Evolutionary conservation across 2,113 vertebrate species (phyloP).

Genomic region (Microcebus jonahi): DNA sequence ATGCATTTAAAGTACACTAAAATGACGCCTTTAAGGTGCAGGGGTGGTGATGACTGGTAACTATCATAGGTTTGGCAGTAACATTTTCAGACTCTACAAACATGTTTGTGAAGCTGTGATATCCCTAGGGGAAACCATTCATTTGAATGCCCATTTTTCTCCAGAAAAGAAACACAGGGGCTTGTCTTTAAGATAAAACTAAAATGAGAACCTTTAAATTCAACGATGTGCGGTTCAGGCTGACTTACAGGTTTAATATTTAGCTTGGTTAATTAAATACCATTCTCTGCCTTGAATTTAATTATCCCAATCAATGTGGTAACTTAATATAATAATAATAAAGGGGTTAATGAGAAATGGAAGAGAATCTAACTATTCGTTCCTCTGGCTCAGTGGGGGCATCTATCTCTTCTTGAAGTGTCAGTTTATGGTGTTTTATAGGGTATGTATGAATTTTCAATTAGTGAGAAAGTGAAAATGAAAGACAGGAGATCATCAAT

Average conservation of each 20-base stretch:
- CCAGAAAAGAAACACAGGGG: background rate
- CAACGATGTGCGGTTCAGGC: slow-evolving; percentile 31
- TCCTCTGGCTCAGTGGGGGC: slow-evolving; percentile 31
- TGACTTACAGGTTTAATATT: slow-evolving; percentile 76
- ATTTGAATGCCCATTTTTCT: slow-evolving; percentile 45
- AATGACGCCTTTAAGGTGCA: background rate
- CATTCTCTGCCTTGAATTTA: slow-evolving; percentile 81
- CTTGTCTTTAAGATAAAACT: slow-evolving; percentile 48
- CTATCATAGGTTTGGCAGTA: background rate
- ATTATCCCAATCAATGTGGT: slow-evolving; percentile 82
- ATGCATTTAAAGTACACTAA: background rate
- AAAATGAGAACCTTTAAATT: slow-evolving; percentile 61
- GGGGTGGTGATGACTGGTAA: background rate
- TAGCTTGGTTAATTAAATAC: slow-evolving; percentile 77
- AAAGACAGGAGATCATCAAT: slow-evolving; percentile 56
- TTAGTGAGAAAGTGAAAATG: slow-evolving; percentile 70
- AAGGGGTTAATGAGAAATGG: slow-evolving; percentile 69
- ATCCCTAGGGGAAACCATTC: background rate
- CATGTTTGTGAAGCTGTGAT: background rate
- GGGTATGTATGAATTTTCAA: slow-evolving; percentile 64
- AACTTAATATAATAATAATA: slow-evolving; percentile 85
- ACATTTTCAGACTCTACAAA: background rate
- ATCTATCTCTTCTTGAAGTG: slow-evolving; percentile 64
- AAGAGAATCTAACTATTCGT: slow-evolving; percentile 53
- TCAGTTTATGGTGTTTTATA: slow-evolving; percentile 66